Percentiles rank a stretch among this genome's conserved stretches.
Evolutionary conservation across 2,797 vertebrate genomes (phyloP).

Genomic region (Sebastes miniatus): DNA sequence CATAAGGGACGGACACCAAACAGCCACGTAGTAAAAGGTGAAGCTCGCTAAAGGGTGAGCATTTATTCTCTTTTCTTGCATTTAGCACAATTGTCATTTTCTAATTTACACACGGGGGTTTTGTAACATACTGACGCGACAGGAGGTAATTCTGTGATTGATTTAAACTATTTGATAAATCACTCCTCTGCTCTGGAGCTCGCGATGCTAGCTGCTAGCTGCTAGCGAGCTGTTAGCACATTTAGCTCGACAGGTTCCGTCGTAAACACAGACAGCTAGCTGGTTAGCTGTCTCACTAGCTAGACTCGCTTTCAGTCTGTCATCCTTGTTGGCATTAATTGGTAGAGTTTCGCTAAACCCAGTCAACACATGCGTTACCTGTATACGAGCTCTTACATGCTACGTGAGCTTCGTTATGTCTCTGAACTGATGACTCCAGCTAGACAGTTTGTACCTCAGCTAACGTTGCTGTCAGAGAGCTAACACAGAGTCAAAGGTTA

Average conservation of each 20-base stretch:
- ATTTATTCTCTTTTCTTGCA: slow-evolving; percentile 36
- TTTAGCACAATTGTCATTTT: slow-evolving; percentile 55
- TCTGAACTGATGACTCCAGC: neutral
- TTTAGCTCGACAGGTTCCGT: slow-evolving; percentile 60
- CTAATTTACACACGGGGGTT: neutral
- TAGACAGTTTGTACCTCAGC: neutral
- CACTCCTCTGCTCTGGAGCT: neutral
- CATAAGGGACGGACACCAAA: slow-evolving; percentile 72
- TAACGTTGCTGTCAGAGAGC: neutral
- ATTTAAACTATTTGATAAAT: slow-evolving; percentile 7
- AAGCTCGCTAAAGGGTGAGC: slow-evolving; percentile 73
- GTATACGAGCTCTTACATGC: neutral
- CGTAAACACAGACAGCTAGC: slow-evolving; percentile 45
- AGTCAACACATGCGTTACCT: neutral
- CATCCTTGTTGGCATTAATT: neutral
- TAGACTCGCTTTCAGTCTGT: neutral
- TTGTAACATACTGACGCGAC: neutral
- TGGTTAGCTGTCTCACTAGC: slow-evolving; percentile 29
- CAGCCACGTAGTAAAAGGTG: slow-evolving; percentile 85
- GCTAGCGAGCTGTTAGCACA: slow-evolving; percentile 49
- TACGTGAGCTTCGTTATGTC: neutral
- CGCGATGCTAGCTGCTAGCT: slow-evolving; percentile 34
- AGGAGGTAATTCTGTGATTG: neutral
- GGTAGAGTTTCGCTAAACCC: neutral
- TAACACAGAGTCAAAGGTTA: neutral